Evolutionary conservation across 2,113 vertebrate species (phyloP).

Genomic region (Uropsilus gracilis): DNA sequence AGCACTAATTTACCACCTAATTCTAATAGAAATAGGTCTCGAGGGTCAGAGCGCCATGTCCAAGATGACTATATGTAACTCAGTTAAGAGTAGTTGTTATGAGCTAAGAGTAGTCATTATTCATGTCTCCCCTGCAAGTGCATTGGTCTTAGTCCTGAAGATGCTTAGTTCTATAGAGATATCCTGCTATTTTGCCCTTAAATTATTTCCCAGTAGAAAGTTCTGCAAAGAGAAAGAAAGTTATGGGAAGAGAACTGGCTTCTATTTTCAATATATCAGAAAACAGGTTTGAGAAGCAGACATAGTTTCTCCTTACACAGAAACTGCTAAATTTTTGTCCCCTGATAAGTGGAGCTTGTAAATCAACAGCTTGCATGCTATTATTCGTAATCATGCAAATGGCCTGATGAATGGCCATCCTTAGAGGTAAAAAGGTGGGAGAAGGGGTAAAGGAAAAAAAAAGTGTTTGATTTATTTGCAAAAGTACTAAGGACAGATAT

Average conservation of each 20-base stretch:
- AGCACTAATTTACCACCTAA: slow-evolving; percentile 36
- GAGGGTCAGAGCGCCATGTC: not conserved
- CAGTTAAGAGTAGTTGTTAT: too few relatives aligned
- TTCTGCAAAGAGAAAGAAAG: not conserved
- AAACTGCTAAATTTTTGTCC: slow-evolving; percentile 30
- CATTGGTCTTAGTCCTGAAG: not conserved
- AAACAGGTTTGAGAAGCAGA: slow-evolving; percentile 41
- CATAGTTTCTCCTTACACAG: not conserved
- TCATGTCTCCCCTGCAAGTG: not conserved
- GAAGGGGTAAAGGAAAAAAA: not conserved
- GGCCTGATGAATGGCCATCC: not conserved
- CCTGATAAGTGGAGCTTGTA: not conserved
- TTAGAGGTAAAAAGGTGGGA: not conserved
- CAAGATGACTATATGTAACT: slow-evolving; percentile 72
- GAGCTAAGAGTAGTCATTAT: too few relatives aligned
- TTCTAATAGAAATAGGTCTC: slow-evolving; percentile 51
- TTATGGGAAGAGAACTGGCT: not conserved
- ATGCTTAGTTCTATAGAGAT: not conserved
- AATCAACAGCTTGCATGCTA: not conserved
- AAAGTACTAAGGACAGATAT: not conserved
- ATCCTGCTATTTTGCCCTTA: slow-evolving; percentile 26
- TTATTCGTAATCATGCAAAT: slow-evolving; percentile 1
- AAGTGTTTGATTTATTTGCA: not conserved
- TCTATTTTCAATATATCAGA: not conserved
- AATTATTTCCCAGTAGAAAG: slow-evolving; percentile 36